These are phyloP conservation scores for Pelecanus crispus DNA, from an alignment of 2,113 vertebrate genomes.

Conservation along the genomic window DNA sequence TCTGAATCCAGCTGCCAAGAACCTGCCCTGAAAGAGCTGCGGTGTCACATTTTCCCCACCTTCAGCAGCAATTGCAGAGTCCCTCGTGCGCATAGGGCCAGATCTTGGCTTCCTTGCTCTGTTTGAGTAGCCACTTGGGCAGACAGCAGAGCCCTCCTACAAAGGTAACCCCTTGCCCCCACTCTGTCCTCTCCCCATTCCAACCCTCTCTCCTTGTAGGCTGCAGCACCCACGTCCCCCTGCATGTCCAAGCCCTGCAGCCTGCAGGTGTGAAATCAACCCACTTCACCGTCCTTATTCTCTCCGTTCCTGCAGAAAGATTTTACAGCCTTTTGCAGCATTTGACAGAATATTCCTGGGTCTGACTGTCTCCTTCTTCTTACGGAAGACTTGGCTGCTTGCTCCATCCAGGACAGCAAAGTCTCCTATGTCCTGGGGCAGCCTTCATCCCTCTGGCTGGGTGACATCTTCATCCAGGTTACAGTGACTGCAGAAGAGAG, in stretches of 20 bases:
- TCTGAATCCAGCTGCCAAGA: neutral
- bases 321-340: neutral
- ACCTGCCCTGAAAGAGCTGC: neutral
- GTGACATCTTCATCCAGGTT: neutral
- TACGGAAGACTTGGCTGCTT: neutral
- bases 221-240: neutral
- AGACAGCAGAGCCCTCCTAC: neutral
- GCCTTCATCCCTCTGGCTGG: neutral
- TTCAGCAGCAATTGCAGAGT: neutral
- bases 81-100: neutral
- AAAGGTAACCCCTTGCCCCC: neutral
- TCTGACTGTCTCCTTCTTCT: neutral
- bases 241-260: neutral
- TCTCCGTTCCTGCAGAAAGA: neutral
- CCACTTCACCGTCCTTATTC: neutral
- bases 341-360: neutral
- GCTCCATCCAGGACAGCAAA: neutral
- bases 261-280: neutral
- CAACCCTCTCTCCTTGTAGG: neutral
- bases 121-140: neutral
- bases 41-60: neutral
- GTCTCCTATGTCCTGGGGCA: neutral
- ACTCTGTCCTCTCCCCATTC: neutral
- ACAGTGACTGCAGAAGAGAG: neutral
- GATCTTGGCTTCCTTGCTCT: neutral